These are phyloP conservation scores for Coregonus clupeaformis DNA, from an alignment of 2,113 vertebrate genomes.

Conservation along the genomic window DNA sequence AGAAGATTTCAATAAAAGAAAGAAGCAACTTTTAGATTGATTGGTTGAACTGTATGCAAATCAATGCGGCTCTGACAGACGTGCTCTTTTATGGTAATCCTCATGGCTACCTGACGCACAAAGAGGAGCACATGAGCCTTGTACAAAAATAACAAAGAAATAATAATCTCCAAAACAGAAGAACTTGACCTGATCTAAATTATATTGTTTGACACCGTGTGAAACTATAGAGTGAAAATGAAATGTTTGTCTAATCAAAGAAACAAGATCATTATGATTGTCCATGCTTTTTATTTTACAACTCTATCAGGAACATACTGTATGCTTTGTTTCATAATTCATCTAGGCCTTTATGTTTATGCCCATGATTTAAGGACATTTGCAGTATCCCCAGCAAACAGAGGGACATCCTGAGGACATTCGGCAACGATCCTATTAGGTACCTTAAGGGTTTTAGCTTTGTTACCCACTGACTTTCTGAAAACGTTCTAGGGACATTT, in stretches of 20 bases:
- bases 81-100: constrained; percentile 69
- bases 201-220: background rate
- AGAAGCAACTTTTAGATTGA: constrained; percentile 69
- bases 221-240: background rate
- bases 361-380: background rate
- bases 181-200: background rate
- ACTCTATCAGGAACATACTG: background rate
- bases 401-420: no score
- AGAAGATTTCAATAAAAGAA: constrained; percentile 76
- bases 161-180: background rate
- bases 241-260: background rate
- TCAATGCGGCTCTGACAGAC: constrained; percentile 60
- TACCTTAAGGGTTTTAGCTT: no score
- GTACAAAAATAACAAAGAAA: background rate
- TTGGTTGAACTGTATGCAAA: constrained; percentile 57
- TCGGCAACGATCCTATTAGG: no score
- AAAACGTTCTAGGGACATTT: no score
- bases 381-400: background rate
- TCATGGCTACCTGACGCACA: constrained; percentile 48
- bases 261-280: background rate
- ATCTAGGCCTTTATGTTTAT: background rate
- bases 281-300: background rate
- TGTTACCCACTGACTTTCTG: no score
- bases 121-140: constrained; percentile 27
- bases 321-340: background rate